Conservation (phyloP, 1,140 invertebrate species). For the Dreissena polymorpha region DNA sequence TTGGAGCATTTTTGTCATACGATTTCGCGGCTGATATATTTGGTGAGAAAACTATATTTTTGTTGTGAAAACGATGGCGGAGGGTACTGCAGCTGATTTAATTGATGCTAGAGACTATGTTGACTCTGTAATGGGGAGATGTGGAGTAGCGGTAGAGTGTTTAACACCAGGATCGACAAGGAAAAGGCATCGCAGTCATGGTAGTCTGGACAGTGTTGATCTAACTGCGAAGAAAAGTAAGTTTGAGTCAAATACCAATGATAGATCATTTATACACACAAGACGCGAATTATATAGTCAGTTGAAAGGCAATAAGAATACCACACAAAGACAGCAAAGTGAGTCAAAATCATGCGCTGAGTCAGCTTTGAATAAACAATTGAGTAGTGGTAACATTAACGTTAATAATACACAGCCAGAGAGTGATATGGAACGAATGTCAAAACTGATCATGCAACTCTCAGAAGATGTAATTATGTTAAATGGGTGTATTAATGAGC, state of each 20-base stretch:
- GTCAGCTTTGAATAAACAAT: background rate
- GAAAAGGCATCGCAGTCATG: background rate
- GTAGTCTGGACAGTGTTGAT: background rate
- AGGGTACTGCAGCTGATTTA: background rate
- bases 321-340: too few species aligned
- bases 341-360: background rate
- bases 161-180: background rate
- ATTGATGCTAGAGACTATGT: background rate
- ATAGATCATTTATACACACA: background rate
- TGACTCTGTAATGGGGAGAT: background rate
- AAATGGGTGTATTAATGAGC: background rate
- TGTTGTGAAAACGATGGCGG: background rate
- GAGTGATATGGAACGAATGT: background rate
- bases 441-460: background rate
- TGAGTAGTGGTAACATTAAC: background rate
- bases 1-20: too few species aligned
- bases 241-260: background rate
- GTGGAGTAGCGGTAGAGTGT: background rate
- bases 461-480: constrained; percentile 1
- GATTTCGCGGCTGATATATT: too few species aligned
- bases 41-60: too few species aligned
- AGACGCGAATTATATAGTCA: too few species aligned
- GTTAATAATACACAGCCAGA: background rate
- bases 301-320: too few species aligned
- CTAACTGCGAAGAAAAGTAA: background rate